Evolutionary conservation across 2,797 vertebrate genomes (phyloP), one percentile per base, ranked within the genome.

Genomic region (Liparis tanakae): DNA sequence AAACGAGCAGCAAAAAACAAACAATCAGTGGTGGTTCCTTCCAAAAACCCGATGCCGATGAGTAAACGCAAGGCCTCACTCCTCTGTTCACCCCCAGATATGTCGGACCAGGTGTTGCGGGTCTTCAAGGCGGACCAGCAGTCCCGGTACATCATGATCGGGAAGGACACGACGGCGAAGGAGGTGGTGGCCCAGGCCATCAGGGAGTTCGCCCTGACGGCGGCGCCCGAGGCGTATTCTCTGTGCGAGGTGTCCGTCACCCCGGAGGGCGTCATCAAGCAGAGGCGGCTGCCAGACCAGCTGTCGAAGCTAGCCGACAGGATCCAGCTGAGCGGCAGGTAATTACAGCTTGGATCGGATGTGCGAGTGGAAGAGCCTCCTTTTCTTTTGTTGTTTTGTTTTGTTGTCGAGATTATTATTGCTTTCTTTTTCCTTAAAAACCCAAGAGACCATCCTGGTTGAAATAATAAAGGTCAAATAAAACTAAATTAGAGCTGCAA

Each of bases 71-170:
- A 9, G 25, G 60, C 25, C 22, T 79, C 48, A 71, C 13, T 1
- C 0, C 64, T 64, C 13, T 43, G 4, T 10, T 60, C 20, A 0
- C 55, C 51, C 44, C 7, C 90, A 99, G 98, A 99, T 77, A 94
- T 99, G 87, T 97, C 98, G 9, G 98, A 99, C 85, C 98, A 99
- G 86, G 98, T 99, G 5, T 87, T 99, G 63, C 93, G 97, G 41
- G 98, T 99, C 80, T 99, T 99, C 86, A 99, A 99, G 85, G 98
- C 97, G 0, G 98, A 99, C 87, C 98, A 99, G 92, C 97, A 99
- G 89, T 99, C 98, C 66, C 96, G 98, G 5, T 99, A 99, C 91
- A 98, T 99, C 87, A 99, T 99, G 98, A 99, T 99, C 79, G 97
- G 98, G 73, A 98, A 98, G 83, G 98, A 99, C 89, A 99, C 98